Base-by-base conservation (phyloP, 2,113 vertebrate genomes). In the Pagrus major region DNA sequence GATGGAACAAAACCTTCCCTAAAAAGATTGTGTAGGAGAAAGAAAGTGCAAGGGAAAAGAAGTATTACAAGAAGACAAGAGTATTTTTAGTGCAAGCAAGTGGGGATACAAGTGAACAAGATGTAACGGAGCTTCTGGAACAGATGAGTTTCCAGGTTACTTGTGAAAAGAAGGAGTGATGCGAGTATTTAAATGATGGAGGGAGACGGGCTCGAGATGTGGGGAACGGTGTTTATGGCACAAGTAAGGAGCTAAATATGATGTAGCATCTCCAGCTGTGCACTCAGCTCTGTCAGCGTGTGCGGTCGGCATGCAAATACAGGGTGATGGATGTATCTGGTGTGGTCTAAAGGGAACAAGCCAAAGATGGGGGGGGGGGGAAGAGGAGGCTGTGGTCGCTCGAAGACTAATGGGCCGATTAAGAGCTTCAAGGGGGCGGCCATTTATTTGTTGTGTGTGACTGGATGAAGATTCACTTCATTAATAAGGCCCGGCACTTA, bases 371-470 rank as follows among this genome's bases (percentile, higher is more conserved):
- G 2, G 12, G 15, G 44, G 29, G n/a, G 12, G 29, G 20, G 49
- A 74, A 49, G 51, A 66, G 47, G 72, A 64, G 73, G 76, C 86
- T 81, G 86, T 75, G 87, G 86, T 84, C 71, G 72, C 91, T 87
- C 37, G 23, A 90, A 93, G 92, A 94, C 92, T 94, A 94, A 94
- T 94, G 92, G 93, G 86, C 85, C 91, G 83, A 92, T 94, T 92
- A 94, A 88, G 89, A 91, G 91, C 91, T 90, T 91, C 68, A 71
- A 90, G 91, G 86, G 81, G 91, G 90, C 49, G 69, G 88, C 74
- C 86, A 93, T 94, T 94, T 94, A 91, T 94, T 93, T 93, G 92
- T 89, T 70, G 81, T 85, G 91, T 90, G 84, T 94, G 93, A 94
- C 89, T 93, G 89, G 91, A 94, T 88, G 87, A 91, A 92, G 92